Evolutionary conservation across 2,797 vertebrate species (phyloP), one percentile per base, ranked within the genome.

Genomic region (Neostethus bicornis): DNA sequence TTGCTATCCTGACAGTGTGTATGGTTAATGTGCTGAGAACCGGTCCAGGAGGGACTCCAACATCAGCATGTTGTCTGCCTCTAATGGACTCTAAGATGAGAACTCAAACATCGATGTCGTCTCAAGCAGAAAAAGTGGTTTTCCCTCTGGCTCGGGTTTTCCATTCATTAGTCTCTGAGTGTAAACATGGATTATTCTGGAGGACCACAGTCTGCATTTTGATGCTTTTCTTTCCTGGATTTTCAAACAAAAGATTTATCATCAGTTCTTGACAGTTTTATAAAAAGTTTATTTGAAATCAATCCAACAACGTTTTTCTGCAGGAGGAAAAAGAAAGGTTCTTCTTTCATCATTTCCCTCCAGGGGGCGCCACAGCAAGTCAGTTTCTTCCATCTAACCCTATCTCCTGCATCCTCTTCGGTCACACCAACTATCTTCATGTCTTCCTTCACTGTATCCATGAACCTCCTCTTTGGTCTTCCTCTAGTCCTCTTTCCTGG

Each of bases 11-110:
- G 53, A 51, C 67, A 68, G 32, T 50, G 25, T 47, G 11, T n/a
- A 19, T 48, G 67, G 58, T 76, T 70, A 74, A 83, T 73, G 78
- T 21, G 85, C 71, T 12, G 39, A 64, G 35, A 59, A 79, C 58
- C 61, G 56, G 61, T 66, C 47, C 8, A 21, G 41, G 48, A 57
- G 7, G 38, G 43, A 42, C 43, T 23, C 59, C n/a, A n/a, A n/a
- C 63, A 51, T 52, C 41, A 51, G 58, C 39, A 49, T 54, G 62
- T 10, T 16, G 8, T 53, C 41, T 35, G 39, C 42, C n/a, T 48
- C 51, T 71, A 70, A 64, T 66, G 66, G 60, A 28, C 35, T 39
- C 7, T 1, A 21, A 25, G 46, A 52, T 56, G 50, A 50, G 41
- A 65, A 46, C 26, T 51, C 39, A 58, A 45, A 55, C 46, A 56